These are phyloP conservation scores for Perdita meconis DNA, from an alignment of 2,888 invertebrate species.

Conservation along the genomic window DNA sequence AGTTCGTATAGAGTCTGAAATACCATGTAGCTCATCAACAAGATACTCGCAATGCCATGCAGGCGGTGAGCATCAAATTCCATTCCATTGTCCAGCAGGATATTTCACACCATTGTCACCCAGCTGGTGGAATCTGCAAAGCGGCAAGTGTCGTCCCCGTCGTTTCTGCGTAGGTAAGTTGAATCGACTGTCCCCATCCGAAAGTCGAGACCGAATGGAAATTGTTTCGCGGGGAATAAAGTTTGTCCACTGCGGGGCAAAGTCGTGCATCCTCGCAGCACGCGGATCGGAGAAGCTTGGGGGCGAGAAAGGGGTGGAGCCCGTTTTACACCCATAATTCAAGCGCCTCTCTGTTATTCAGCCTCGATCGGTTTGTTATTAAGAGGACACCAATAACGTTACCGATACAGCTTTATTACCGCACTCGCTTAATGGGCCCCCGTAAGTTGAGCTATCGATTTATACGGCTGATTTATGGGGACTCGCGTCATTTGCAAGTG, in stretches of 20 bases:
- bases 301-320: conserved; percentile 68
- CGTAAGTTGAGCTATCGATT: conserved; percentile 79
- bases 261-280: conserved; percentile 41
- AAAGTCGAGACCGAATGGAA: conserved; percentile 15
- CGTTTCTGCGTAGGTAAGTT: conserved; percentile 17
- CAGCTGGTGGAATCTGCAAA: too few species aligned
- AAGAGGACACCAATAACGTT: conserved; percentile 82
- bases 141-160: neutral
- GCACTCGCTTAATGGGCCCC: conserved; percentile 74
- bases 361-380: conserved; percentile 77
- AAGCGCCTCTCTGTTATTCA: conserved; percentile 77
- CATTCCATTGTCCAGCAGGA: too few species aligned
- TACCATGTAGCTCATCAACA: too few species aligned
- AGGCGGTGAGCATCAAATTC: too few species aligned
- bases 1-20: too few species aligned
- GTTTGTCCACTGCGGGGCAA: conserved; percentile 29
- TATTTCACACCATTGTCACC: too few species aligned
- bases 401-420: conserved; percentile 81
- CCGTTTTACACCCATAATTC: conserved; percentile 76
- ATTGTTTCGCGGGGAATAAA: conserved; percentile 24
- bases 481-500: conserved; percentile 70
- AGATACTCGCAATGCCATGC: too few species aligned
- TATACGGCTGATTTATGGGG: conserved; percentile 76
- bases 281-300: conserved; percentile 23
- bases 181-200: conserved; percentile 20